Percentiles rank a stretch among this genome's conserved stretches.
phyloP scores from a whole-genome alignment of 2,113 vertebrate genomes.

The Plotosus lineatus region DNA sequence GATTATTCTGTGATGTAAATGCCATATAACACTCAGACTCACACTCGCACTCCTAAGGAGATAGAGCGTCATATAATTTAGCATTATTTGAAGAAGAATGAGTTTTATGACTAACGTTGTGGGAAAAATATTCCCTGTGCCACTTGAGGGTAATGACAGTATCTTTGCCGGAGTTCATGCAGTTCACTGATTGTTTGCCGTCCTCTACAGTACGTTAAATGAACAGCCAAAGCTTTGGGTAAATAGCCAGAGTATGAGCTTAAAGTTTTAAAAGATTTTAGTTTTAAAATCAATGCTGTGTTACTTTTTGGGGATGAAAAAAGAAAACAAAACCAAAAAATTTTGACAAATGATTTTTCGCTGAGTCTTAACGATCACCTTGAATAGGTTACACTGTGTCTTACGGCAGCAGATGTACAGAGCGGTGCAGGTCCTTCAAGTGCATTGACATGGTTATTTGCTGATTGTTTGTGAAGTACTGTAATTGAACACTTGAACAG shows the following conservation, averaged over 20 bases:
- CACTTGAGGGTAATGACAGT: conserved; percentile 45
- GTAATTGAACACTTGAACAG: conserved; percentile 38
- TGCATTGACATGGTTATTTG: conserved; percentile 45
- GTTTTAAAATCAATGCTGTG: not conserved
- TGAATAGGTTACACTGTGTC: conserved; percentile 11
- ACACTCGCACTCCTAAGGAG: conserved; percentile 59
- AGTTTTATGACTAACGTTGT: conserved; percentile 42
- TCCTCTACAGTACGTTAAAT: not conserved
- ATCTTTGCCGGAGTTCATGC: not conserved
- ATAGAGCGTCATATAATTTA: conserved; percentile 48
- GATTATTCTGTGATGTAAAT: conserved; percentile 56
- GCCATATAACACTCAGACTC: conserved; percentile 56
- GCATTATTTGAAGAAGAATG: conserved; percentile 59
- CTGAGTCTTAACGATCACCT: conserved; percentile 26
- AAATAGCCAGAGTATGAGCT: no score
- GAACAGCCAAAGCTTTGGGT: no score
- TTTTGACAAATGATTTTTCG: conserved; percentile 6
- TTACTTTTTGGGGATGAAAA: not conserved
- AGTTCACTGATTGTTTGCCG: not conserved
- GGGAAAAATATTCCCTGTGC: conserved; percentile 56
- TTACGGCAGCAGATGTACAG: not conserved
- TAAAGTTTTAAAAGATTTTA: not conserved
- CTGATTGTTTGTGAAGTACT: conserved; percentile 46
- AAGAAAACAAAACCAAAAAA: not conserved
- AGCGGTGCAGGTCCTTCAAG: conserved; percentile 5